A percentile compares a stretch with the other conserved stretches of the same genome.
These are phyloP conservation scores for Pedetes capensis DNA, from an alignment of 2,113 vertebrate genomes.

Conservation along the genomic window DNA sequence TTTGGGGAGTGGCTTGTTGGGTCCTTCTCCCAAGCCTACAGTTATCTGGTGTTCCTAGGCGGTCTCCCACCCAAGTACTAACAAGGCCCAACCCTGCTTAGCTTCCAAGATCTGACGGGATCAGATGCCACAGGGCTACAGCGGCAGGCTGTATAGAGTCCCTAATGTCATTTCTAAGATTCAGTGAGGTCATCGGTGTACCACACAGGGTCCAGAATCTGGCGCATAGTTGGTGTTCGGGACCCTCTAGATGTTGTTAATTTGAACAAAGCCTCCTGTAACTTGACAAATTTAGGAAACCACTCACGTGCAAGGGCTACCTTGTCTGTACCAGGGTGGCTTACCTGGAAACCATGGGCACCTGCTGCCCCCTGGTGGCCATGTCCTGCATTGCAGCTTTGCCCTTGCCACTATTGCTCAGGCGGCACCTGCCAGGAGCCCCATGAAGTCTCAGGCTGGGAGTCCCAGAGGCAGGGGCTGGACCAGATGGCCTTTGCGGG, in stretches of 20 bases:
- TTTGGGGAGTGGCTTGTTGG: no score
- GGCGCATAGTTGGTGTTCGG: neutral
- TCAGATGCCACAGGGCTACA: no score
- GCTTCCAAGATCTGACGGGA: no score
- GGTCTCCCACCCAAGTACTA: no score
- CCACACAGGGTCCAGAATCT: neutral
- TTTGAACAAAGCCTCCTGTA: neutral
- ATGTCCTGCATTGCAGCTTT: neutral
- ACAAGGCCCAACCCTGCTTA: no score
- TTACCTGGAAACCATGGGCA: neutral
- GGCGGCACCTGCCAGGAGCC: neutral
- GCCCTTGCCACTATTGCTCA: neutral
- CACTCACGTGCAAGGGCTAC: neutral
- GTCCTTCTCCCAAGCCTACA: no score
- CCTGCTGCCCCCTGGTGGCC: slow-evolving; percentile 83
- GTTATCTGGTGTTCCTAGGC: no score
- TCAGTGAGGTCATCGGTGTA: no score
- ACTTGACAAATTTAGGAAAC: neutral
- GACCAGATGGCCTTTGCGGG: neutral
- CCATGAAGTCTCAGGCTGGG: neutral
- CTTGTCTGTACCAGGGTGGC: neutral
- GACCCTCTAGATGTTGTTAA: neutral
- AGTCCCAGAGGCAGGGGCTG: neutral
- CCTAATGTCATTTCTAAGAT: neutral
- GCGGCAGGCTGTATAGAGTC: neutral